Conservation (phyloP, 2,113 vertebrate genomes). For the Leptosomus discolor region DNA sequence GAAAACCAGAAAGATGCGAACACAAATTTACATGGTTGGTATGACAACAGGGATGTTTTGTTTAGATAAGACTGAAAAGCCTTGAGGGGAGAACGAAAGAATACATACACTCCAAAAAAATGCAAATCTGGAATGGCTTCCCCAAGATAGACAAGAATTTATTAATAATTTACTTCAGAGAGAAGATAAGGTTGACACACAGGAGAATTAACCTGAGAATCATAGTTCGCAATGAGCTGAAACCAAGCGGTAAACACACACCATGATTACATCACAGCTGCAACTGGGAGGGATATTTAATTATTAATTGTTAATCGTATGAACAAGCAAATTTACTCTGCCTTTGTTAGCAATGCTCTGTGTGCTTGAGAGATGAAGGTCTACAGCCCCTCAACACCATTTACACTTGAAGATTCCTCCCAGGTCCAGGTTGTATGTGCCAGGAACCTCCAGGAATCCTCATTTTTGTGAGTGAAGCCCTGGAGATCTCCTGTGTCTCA, state of each 20-base stretch:
- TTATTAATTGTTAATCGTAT: background rate
- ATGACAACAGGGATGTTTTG: conserved; percentile 61
- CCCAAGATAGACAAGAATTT: background rate
- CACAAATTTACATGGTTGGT: conserved; percentile 41
- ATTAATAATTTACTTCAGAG: conserved; percentile 32
- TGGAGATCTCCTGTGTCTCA: background rate
- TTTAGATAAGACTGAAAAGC: conserved; percentile 55
- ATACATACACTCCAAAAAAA: background rate
- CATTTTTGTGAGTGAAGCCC: background rate
- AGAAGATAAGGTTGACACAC: background rate
- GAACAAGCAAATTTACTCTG: background rate
- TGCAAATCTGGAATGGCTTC: background rate
- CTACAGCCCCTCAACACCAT: background rate
- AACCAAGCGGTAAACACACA: background rate
- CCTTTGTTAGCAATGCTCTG: background rate
- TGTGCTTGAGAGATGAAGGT: background rate
- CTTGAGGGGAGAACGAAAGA: conserved; percentile 19
- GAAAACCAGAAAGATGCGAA: background rate
- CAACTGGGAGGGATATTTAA: background rate
- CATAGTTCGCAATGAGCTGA: background rate
- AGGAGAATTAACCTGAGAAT: conserved; percentile 19
- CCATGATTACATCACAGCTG: background rate
- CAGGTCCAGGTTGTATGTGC: background rate
- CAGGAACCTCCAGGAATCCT: background rate
- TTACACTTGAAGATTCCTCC: background rate